phyloP scores from a whole-genome alignment of 2,888 invertebrate genomes.

The Vanessa cardui region DNA sequence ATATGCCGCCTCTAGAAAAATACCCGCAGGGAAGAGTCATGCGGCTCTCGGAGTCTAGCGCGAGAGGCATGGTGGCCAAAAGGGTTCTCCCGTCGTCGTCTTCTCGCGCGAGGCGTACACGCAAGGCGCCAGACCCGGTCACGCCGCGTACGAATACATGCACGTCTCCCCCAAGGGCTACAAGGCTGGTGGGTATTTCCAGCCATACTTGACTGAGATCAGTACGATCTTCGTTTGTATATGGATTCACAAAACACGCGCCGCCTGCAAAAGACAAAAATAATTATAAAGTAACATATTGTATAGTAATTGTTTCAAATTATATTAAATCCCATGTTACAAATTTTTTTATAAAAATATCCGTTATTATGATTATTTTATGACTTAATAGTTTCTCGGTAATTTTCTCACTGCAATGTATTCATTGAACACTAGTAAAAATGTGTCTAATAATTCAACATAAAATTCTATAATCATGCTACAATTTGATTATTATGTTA shows the following conservation, averaged over 20 bases:
- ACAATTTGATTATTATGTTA: too few relatives aligned
- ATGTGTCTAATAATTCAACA: too few relatives aligned
- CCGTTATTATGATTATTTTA: too few relatives aligned
- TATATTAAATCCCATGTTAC: too few relatives aligned
- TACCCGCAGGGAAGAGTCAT: slow-evolving; percentile 87
- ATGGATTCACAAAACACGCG: slow-evolving; percentile 68
- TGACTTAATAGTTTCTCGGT: too few relatives aligned
- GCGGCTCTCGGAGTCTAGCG: slow-evolving; percentile 75
- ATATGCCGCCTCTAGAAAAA: slow-evolving; percentile 87
- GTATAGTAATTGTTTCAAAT: too few relatives aligned
- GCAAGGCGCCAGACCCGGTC: slow-evolving; percentile 62
- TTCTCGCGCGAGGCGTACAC: slow-evolving; percentile 75
- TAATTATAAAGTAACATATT: too few relatives aligned
- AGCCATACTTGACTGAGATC: slow-evolving; percentile 81
- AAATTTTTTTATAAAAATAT: too few relatives aligned
- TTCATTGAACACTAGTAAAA: too few relatives aligned
- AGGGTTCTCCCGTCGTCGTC: slow-evolving; percentile 72
- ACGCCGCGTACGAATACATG: slow-evolving; percentile 86
- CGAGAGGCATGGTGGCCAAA: slow-evolving; percentile 74
- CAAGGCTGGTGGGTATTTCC: slow-evolving; percentile 88
- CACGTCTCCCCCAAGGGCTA: slow-evolving; percentile 91
- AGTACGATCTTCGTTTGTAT: slow-evolving; percentile 62
- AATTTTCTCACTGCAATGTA: too few relatives aligned
- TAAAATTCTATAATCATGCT: too few relatives aligned
- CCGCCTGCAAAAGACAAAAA: slow-evolving; percentile 55